Percentiles rank a stretch among this genome's conserved stretches.
These are phyloP conservation scores for Saccostrea cuccullata DNA, from an alignment of 1,140 invertebrate genomes.

Conservation along the genomic window DNA sequence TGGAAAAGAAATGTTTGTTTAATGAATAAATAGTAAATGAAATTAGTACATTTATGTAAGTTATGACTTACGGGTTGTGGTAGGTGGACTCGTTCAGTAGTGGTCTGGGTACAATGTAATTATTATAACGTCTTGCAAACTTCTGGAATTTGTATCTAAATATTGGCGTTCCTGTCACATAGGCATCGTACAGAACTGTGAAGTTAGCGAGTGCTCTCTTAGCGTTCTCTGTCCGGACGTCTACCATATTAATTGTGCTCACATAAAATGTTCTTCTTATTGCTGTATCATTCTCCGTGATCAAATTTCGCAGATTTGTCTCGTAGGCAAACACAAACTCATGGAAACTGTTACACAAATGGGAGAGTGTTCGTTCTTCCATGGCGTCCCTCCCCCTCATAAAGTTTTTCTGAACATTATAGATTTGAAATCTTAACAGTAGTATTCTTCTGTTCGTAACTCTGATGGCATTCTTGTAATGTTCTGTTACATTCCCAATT, in stretches of 20 bases:
- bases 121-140: conserved; percentile 60
- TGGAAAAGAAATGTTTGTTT: too few species aligned
- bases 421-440: conserved; percentile 62
- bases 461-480: conserved; percentile 34
- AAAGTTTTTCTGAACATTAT: conserved; percentile 65
- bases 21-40: too few species aligned
- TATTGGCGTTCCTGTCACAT: conserved; percentile 61
- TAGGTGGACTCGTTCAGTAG: conserved; percentile 57
- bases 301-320: conserved; percentile 50
- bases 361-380: conserved; percentile 66
- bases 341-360: conserved; percentile 64
- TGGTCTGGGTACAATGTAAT: conserved; percentile 61
- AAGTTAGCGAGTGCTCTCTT: conserved; percentile 60
- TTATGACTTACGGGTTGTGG: conserved; percentile 49
- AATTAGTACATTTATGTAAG: background rate
- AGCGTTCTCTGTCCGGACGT: conserved; percentile 56
- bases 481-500: conserved; percentile 26
- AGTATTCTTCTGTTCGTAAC: conserved; percentile 56
- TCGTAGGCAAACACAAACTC: conserved; percentile 59
- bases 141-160: conserved; percentile 61
- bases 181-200: conserved; percentile 61
- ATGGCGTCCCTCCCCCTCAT: conserved; percentile 63
- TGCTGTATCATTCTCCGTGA: background rate
- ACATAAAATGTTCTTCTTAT: conserved; percentile 53
- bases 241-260: conserved; percentile 45